phyloP scores from a whole-genome alignment of 2,888 invertebrate genomes.

The Temnothorax rugatulus region DNA sequence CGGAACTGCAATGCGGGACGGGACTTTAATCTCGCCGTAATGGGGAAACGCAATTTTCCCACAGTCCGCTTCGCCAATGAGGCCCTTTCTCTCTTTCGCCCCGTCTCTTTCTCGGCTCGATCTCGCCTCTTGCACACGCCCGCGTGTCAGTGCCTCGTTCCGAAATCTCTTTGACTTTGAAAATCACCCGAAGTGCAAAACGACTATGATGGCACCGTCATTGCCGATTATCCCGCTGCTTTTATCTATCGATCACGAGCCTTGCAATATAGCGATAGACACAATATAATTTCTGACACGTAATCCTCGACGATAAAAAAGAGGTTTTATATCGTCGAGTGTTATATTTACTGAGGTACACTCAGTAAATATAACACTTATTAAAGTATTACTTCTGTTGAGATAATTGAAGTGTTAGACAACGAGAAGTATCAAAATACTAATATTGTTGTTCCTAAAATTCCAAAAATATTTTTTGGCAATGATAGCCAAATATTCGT shows the following conservation, averaged over 20 bases:
- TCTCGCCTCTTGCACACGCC: constrained; percentile 55
- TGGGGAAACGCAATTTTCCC: constrained; percentile 77
- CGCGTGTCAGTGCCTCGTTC: constrained; percentile 64
- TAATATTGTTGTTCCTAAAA: not conserved
- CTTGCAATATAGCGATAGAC: not conserved
- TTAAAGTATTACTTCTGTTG: not conserved
- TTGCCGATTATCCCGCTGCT: constrained; percentile 13
- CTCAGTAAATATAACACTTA: not conserved
- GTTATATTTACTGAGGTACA: no score
- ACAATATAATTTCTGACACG: constrained; percentile 18
- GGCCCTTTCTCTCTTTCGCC: constrained; percentile 47
- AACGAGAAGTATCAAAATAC: not conserved
- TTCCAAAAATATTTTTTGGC: not conserved
- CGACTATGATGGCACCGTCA: not conserved
- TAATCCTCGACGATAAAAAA: constrained; percentile 1
- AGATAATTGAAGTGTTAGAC: not conserved
- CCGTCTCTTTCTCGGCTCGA: constrained; percentile 50
- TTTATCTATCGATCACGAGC: constrained; percentile 33
- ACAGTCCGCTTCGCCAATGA: constrained; percentile 69
- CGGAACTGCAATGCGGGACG: constrained; percentile 68
- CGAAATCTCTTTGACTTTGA: constrained; percentile 73
- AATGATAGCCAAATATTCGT: not conserved
- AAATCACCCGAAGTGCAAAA: constrained; percentile 54
- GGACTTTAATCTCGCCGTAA: constrained; percentile 78
- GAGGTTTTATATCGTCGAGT: no score